Base-by-base conservation (phyloP, 2,888 invertebrate genomes). In the Cheilosia grossa region DNA sequence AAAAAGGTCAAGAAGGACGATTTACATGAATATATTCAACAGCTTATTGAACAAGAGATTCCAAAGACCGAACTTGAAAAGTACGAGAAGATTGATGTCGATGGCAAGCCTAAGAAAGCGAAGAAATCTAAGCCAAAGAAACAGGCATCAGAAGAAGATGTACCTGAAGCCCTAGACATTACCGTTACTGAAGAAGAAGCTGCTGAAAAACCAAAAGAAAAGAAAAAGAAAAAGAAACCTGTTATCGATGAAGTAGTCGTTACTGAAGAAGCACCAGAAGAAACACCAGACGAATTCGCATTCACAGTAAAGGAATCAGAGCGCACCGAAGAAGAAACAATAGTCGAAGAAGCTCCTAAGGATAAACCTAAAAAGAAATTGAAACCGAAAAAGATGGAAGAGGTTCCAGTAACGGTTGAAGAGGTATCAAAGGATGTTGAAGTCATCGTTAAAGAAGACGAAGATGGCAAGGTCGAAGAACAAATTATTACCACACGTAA, bases 31-130 rank as follows among this genome's bases (percentile, higher is more conserved):
- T 92, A 91, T 69, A 91, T 92, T 47, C 89, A 89, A 86, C 89
- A 90, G 75, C 88, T 92, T 0, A 91, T 92, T 63, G 92, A 92
- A 64, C 89, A 90, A 78, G 92, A 91, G 85, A 91, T 92, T 85
- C 91, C 91, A 42, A 90, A 92, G 88, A 91, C 92, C 0, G 92
- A 92, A 82, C 89, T 92, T 4, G 92, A 93, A 81, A 92, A 92
- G 86, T 91, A 92, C 47, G 92, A 93, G 88, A 92, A 92, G 87
- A 88, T 91, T 13, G 91, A 91, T 56, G 77, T 92, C 6, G 92
- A 92, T 42, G 70, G 13, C 30, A 90, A 92, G 72, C 90, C 91
- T 13, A 90, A 91, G 86, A 92, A 89, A 89, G 92, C 89, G 53
- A 92, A 91, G 81, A 89, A 89, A 73, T 89, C 88, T 4, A 90